phyloP scores from a whole-genome alignment of 2,113 vertebrate genomes.

The Percina caprodes region DNA sequence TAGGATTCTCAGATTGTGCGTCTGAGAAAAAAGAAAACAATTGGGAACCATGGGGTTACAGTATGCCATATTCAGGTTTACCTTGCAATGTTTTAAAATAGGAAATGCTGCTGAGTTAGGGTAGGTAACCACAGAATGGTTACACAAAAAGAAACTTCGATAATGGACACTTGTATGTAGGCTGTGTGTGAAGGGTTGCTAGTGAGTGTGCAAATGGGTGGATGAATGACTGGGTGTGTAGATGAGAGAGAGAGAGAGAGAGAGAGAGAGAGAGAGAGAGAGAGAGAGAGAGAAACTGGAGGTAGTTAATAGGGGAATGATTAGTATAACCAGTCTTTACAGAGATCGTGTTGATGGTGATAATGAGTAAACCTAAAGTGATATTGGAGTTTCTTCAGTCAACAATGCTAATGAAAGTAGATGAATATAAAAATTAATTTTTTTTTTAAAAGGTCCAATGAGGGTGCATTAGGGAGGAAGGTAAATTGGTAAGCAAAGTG shows the following conservation, averaged over 20 bases:
- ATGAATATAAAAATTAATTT: constrained; percentile 53
- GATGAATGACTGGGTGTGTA: constrained; percentile 27
- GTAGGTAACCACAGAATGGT: constrained; percentile 31
- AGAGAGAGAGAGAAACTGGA: background rate
- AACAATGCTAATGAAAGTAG: constrained; percentile 9
- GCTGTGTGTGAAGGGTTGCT: constrained; percentile 26
- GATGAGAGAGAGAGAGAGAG: constrained; percentile 8
- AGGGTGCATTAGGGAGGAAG: constrained; percentile 29
- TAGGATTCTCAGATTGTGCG: constrained; percentile 61
- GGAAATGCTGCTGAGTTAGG: constrained; percentile 55
- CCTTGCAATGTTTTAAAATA: constrained; percentile 36
- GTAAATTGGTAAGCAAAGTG: constrained; percentile 38
- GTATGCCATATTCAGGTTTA: constrained; percentile 42
- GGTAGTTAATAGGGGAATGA: constrained; percentile 27
- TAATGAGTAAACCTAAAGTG: constrained; percentile 30
- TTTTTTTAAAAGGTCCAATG: constrained; percentile 30
- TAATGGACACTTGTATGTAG: constrained; percentile 40
- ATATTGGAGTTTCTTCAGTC: constrained; percentile 13
- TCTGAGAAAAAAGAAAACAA: constrained; percentile 18
- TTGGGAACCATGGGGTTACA: background rate
- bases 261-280: constrained; percentile 7
- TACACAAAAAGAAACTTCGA: constrained; percentile 26
- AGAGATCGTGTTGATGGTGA: constrained; percentile 8
- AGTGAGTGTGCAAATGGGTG: constrained; percentile 26
- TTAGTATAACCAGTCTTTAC: background rate